Evolutionary conservation across 92 coral and sea anemone genomes (phyloP).

Genomic region (Zoanthus solanderi): DNA sequence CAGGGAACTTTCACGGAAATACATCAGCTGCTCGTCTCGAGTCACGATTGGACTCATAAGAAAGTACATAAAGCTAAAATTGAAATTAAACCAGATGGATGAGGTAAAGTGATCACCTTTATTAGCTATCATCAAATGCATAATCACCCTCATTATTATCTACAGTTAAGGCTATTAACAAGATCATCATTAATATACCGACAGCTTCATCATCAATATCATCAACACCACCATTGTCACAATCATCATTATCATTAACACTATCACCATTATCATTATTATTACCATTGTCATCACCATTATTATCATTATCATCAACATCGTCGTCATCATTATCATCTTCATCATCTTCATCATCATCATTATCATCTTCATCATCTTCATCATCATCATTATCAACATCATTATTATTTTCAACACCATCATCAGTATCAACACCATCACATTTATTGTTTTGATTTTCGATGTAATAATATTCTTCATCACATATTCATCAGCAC

Average conservation of each 20-base stretch:
- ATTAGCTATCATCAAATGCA: neutral
- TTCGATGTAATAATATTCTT: neutral
- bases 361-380: too few relatives aligned
- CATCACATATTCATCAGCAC: neutral
- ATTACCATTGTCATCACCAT: neutral
- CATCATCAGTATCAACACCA: too few relatives aligned
- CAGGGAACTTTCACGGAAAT: constrained; percentile 85
- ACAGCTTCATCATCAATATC: neutral
- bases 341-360: too few relatives aligned
- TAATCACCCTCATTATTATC: neutral
- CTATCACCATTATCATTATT: neutral
- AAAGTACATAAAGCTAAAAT: constrained; percentile 89
- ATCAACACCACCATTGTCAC: neutral
- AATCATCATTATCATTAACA: neutral
- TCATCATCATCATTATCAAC: too few relatives aligned
- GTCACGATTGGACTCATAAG: constrained; percentile 95
- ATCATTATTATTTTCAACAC: neutral
- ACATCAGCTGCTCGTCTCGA: constrained; percentile 93
- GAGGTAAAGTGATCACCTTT: constrained; percentile 55
- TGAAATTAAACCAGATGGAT: constrained; percentile 79
- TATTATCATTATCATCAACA: neutral
- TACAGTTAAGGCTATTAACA: neutral
- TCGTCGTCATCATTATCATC: neutral
- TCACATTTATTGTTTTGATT: too few relatives aligned
- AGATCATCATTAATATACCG: neutral